Evolutionary conservation across 1,140 invertebrate species (phyloP).

Genomic region (Physella acuta): DNA sequence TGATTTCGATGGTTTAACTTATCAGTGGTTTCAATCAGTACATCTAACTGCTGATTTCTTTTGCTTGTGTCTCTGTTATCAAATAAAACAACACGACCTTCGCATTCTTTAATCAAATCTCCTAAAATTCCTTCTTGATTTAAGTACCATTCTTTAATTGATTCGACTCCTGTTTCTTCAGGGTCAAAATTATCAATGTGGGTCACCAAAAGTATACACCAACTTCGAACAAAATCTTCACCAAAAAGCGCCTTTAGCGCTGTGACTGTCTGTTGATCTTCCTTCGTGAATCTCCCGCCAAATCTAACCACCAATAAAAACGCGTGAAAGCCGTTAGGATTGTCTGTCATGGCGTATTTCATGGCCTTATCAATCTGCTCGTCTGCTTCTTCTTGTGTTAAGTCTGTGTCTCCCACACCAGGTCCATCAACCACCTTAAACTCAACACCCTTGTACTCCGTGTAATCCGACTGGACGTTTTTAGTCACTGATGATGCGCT

Average conservation of each 20-base stretch:
- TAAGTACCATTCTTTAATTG: neutral
- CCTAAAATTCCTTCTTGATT: neutral
- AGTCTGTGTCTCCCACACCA: neutral
- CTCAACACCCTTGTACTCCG: neutral
- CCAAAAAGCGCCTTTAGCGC: neutral
- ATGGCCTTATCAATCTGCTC: neutral
- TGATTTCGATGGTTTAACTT: neutral
- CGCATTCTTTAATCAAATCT: slow-evolving; percentile 4
- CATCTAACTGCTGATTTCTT: neutral
- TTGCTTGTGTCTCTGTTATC: neutral
- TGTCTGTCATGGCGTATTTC: neutral
- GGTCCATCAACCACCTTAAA: slow-evolving; percentile 8
- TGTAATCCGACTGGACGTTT: neutral
- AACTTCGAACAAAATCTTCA: neutral
- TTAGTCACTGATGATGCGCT: neutral
- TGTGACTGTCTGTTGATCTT: neutral
- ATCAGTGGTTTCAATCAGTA: neutral
- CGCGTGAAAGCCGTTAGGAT: neutral
- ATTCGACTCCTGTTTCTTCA: neutral
- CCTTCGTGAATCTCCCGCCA: neutral
- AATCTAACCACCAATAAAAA: neutral
- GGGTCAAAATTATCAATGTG: neutral
- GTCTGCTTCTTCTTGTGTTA: neutral
- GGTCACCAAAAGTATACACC: neutral
- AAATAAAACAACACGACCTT: neutral